Conservation (phyloP, 2,113 vertebrate species). For the Bostrychus sinensis region DNA sequence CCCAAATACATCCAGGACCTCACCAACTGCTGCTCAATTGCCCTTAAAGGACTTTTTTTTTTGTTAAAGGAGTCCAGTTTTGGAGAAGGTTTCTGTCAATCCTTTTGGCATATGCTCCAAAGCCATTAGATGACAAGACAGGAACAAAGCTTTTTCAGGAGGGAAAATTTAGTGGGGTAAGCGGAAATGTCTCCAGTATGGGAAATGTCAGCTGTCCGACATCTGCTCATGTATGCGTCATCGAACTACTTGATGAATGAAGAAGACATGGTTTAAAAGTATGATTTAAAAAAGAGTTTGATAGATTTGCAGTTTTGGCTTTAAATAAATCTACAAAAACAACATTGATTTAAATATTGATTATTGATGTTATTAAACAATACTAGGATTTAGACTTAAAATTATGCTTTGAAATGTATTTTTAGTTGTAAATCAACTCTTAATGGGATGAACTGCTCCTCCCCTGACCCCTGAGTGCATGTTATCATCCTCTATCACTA, state of each 20-base stretch:
- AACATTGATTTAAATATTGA: too few relatives aligned
- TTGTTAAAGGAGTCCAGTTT: slow-evolving; percentile 26
- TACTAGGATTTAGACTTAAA: too few relatives aligned
- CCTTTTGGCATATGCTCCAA: slow-evolving; percentile 44
- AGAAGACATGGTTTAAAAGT: slow-evolving; percentile 25
- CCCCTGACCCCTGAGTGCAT: too few relatives aligned
- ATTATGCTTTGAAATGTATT: too few relatives aligned
- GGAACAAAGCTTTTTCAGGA: slow-evolving; percentile 49
- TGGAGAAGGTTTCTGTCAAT: slow-evolving; percentile 25
- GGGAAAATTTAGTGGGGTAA: slow-evolving; percentile 33
- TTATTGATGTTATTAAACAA: too few relatives aligned
- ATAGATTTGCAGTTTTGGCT: neutral
- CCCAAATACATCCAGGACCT: slow-evolving; percentile 46
- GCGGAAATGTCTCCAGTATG: slow-evolving; percentile 46
- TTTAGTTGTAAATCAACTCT: too few relatives aligned
- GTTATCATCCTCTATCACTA: too few relatives aligned
- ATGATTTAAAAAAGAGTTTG: slow-evolving; percentile 21
- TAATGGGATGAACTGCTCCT: too few relatives aligned
- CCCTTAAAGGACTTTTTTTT: slow-evolving; percentile 36
- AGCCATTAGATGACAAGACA: slow-evolving; percentile 34
- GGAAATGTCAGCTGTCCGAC: slow-evolving; percentile 59
- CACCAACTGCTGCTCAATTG: slow-evolving; percentile 27
- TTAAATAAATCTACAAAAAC: neutral
- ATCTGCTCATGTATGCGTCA: slow-evolving; percentile 32
- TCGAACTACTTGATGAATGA: slow-evolving; percentile 24